Evolutionary conservation across 1,140 invertebrate genomes (phyloP).

Genomic region (Bombus confusus): DNA sequence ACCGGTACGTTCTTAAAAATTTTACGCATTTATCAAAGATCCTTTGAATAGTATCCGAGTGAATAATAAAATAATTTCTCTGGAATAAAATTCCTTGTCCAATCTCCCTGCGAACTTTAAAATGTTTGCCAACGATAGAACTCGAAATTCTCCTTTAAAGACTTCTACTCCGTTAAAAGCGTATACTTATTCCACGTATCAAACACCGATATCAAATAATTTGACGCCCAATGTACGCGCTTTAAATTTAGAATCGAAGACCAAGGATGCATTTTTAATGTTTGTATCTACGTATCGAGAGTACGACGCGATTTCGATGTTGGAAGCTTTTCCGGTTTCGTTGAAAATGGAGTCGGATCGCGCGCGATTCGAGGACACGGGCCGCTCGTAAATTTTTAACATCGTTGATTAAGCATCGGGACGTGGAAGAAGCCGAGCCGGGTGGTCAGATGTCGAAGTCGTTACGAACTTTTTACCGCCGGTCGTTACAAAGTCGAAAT

Average conservation of each 20-base stretch:
- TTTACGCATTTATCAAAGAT: neutral
- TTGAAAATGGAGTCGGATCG: slow-evolving; percentile 18
- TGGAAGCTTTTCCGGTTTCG: slow-evolving; percentile 1
- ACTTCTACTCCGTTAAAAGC: neutral
- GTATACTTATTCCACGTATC: neutral
- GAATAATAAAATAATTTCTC: too few relatives aligned
- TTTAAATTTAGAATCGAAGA: neutral
- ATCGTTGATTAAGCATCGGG: slow-evolving; percentile 55
- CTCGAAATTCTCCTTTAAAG: neutral
- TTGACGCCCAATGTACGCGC: too few relatives aligned
- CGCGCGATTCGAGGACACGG: slow-evolving; percentile 47
- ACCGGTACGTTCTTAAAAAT: too few relatives aligned
- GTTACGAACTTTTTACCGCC: slow-evolving; percentile 42
- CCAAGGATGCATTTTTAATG: neutral
- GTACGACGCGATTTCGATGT: neutral
- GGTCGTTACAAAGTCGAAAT: slow-evolving; percentile 51
- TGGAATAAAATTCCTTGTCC: neutral
- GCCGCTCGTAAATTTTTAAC: slow-evolving; percentile 61
- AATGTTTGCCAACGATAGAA: neutral
- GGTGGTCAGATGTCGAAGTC: slow-evolving; percentile 30
- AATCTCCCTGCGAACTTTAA: neutral
- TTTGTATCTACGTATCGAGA: neutral
- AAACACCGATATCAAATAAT: neutral
- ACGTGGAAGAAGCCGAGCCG: slow-evolving; percentile 3
- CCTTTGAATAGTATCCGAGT: too few relatives aligned